A percentile compares a stretch with the other conserved stretches of the same genome.
These are phyloP conservation scores for Crenichthys baileyi DNA, from an alignment of 2,797 vertebrate species.

Conservation along the genomic window DNA sequence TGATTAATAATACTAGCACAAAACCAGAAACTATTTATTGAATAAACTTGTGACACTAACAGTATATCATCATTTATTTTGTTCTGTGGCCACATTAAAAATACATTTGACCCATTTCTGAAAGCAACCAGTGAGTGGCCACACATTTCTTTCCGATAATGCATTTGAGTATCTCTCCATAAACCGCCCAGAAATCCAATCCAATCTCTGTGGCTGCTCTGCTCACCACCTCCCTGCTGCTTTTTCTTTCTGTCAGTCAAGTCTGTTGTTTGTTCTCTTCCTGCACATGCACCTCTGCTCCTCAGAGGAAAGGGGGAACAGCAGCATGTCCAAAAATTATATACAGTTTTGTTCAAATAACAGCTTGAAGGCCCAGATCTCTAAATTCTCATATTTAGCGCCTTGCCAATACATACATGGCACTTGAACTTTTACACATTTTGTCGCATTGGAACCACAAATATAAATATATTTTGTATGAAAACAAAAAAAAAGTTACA, in stretches of 20 bases:
- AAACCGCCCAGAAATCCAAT: slow-evolving; percentile 22
- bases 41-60: slow-evolving; percentile 34
- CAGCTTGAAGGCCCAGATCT: neutral
- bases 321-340: slow-evolving; percentile 16
- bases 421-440: neutral
- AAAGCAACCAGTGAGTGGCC: slow-evolving; percentile 36
- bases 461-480: neutral
- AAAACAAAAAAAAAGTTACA: neutral
- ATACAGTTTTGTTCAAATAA: neutral
- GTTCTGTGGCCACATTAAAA: slow-evolving; percentile 41
- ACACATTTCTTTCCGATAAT: slow-evolving; percentile 39
- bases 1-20: slow-evolving; percentile 11
- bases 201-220: slow-evolving; percentile 16
- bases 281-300: slow-evolving; percentile 24
- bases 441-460: neutral
- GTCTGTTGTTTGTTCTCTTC: slow-evolving; percentile 36
- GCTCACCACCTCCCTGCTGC: slow-evolving; percentile 28
- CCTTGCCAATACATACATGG: neutral
- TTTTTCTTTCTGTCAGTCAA: slow-evolving; percentile 49
- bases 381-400: neutral
- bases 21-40: slow-evolving; percentile 18
- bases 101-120: slow-evolving; percentile 34
- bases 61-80: slow-evolving; percentile 34
- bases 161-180: slow-evolving; percentile 14
- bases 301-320: neutral